phyloP scores from a whole-genome alignment of 2,797 vertebrate genomes.

The Gallinago nigripennis region DNA sequence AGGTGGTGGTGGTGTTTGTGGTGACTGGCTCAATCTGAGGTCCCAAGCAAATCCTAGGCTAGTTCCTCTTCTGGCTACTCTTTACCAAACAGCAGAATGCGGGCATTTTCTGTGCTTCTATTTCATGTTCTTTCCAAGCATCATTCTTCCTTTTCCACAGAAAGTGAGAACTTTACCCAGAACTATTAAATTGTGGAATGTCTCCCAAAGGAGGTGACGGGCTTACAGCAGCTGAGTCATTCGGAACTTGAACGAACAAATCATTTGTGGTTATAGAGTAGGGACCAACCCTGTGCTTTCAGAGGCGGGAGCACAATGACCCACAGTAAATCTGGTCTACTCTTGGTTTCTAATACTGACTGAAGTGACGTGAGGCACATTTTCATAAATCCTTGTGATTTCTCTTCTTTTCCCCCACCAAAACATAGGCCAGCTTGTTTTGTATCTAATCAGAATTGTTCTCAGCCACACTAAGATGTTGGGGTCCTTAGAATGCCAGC shows the following conservation, averaged over 20 bases:
- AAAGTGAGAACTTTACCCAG: not conserved
- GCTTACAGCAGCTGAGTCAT: not conserved
- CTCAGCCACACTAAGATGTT: not conserved
- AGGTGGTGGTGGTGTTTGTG: not conserved
- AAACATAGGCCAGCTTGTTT: not conserved
- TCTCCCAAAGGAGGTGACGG: not conserved
- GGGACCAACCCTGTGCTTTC: not conserved
- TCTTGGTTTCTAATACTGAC: not conserved
- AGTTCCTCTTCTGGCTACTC: not conserved
- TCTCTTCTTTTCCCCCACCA: too few relatives aligned
- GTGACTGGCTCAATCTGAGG: not conserved
- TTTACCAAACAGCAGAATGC: not conserved
- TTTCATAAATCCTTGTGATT: not conserved
- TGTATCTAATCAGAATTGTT: not conserved
- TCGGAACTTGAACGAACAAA: not conserved
- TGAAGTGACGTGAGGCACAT: not conserved
- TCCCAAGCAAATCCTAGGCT: not conserved
- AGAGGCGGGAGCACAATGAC: not conserved
- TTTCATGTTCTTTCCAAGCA: not conserved
- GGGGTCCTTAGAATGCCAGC: not conserved
- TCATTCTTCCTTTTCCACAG: not conserved
- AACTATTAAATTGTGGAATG: not conserved
- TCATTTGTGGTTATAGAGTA: not conserved
- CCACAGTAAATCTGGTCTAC: not conserved
- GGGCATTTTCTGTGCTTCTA: not conserved